phyloP scores from a whole-genome alignment of 2,797 vertebrate species.

The Lepus townsendii region DNA sequence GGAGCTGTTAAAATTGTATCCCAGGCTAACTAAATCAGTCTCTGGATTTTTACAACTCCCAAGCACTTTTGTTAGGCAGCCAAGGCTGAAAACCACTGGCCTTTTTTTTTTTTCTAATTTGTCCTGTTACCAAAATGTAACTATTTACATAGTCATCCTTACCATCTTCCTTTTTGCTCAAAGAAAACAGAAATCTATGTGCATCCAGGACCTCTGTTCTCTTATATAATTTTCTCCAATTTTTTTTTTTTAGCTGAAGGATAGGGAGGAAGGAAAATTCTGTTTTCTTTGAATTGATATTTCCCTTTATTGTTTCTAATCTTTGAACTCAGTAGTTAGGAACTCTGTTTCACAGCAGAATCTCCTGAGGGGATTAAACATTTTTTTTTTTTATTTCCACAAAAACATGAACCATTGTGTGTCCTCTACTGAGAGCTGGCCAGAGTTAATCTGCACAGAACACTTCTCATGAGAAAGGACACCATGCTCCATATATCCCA shows the following conservation, averaged over 20 bases:
- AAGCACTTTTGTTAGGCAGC: not conserved
- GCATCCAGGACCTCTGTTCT: not conserved
- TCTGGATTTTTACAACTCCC: constrained; percentile 26
- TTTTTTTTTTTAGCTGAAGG: not conserved
- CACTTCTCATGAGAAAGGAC: not conserved
- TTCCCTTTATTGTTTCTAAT: not conserved
- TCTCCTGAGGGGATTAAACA: not conserved
- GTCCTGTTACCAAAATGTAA: not conserved
- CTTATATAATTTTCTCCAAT: not conserved
- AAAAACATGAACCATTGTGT: not conserved
- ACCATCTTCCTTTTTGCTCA: not conserved
- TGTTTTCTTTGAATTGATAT: not conserved
- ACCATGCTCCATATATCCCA: not conserved
- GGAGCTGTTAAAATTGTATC: constrained; percentile 1
- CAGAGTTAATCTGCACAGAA: not conserved
- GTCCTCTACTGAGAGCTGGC: not conserved
- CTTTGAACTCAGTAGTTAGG: constrained; percentile 10
- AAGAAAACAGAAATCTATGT: constrained; percentile 10
- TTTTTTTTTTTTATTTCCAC: not conserved
- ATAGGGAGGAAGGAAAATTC: constrained; percentile 11
- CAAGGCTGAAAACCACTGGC: not conserved
- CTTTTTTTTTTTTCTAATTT: constrained; percentile 45
- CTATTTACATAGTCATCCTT: not conserved
- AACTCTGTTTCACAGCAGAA: not conserved
- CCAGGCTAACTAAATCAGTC: not conserved